These are phyloP conservation scores for Sarotherodon lohbergeri DNA, from an alignment of 2,113 vertebrate species.

Conservation along the genomic window DNA sequence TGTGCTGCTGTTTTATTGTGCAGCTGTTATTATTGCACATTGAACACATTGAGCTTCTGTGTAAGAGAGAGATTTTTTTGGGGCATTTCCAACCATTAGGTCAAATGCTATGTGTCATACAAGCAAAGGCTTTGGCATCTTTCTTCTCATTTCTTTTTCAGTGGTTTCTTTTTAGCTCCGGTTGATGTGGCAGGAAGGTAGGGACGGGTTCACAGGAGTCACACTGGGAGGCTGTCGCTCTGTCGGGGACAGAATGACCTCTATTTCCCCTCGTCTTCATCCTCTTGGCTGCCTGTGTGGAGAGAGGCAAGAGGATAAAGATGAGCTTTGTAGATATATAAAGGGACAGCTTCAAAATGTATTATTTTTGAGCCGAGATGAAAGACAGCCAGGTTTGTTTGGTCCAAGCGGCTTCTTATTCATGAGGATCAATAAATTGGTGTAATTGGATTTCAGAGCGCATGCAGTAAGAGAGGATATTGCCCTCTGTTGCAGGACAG, in stretches of 20 bases:
- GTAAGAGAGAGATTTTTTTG: background rate
- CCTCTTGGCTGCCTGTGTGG: background rate
- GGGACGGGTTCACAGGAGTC: conserved; percentile 10
- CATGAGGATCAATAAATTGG: conserved; percentile 11
- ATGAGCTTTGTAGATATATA: background rate
- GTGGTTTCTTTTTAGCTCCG: background rate
- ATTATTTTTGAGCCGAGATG: background rate
- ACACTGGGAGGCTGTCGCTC: conserved; percentile 3
- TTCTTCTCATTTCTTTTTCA: background rate
- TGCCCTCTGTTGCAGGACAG: background rate
- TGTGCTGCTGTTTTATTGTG: background rate
- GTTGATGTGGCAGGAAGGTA: conserved; percentile 1
- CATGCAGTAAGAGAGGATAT: background rate
- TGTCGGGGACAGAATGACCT: conserved; percentile 25
- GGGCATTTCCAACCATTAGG: background rate
- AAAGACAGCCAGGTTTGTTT: background rate
- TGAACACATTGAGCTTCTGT: background rate
- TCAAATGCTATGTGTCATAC: background rate
- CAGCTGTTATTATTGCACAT: background rate
- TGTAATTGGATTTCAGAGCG: conserved; percentile 28
- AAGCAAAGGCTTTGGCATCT: background rate
- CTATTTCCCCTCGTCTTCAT: conserved; percentile 26
- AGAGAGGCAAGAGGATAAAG: background rate
- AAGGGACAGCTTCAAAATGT: background rate
- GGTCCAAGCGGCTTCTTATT: background rate